Evolutionary conservation across 2,797 vertebrate species (phyloP), one percentile per base, ranked within the genome.

Genomic region (Crenichthys baileyi): DNA sequence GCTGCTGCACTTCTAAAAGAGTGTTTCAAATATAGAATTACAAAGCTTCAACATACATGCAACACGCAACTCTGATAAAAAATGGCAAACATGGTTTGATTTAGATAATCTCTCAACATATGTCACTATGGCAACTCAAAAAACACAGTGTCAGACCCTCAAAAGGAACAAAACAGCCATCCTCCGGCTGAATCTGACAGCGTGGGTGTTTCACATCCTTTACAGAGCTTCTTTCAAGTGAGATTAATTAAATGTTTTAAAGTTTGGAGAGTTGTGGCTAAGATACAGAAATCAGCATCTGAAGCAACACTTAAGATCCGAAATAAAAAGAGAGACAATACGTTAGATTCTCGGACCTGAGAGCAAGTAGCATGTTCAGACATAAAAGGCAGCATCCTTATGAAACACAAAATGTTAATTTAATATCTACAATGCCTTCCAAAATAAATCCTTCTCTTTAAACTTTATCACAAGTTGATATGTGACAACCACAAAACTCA

Each of bases 1-100:
- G 89, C 90, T 93, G 91, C 83, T 83, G 80, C 78, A 58, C 41
- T 20, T 36, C 77, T 77, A 70, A 48, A 20, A 79, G 63, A 83
- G 80, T 85, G 85, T 26, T 67, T 63, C 39, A 63, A 70, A 53
- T 70, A 48, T 0, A 60, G 44, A 58, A 39, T 65, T 58, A 36
- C 51, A 51, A 61, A 5, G 44, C 20, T 68, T 68, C 36, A 6
- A 24, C 36, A 8, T 44, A 50, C 8, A 41, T 63, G 44, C 2
- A 36, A 20, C n/a, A 36, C 51, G 24, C 36, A 26, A 7, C 31
- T 41, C 12, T 11, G 8, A 56, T 53, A 29, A 20, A 51, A 6
- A 2, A 24, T 51, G 22, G 78, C 9, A 67, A 51, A 26, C 22
- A 61, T 11, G 7, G 29, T 1, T 41, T 3, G 29, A 77, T 61